These are phyloP conservation scores for Paradoxurus hermaphroditus DNA, from an alignment of 2,113 vertebrate genomes.

Conservation along the genomic window DNA sequence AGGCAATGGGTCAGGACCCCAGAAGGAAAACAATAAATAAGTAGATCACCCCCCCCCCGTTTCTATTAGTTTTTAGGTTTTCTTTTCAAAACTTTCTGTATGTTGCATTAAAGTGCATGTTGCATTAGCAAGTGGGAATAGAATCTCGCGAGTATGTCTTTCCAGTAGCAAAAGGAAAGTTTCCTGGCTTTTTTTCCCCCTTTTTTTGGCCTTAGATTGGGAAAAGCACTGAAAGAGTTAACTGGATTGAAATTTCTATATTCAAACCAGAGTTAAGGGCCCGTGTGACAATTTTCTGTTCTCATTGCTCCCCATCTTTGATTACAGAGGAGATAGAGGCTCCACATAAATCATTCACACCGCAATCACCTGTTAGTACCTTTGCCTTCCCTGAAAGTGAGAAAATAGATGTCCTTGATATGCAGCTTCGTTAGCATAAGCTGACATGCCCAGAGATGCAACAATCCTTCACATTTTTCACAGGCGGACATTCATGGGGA, in stretches of 20 bases:
- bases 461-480: neutral
- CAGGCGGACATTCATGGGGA: neutral
- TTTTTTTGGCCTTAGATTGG: neutral
- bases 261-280: conserved; percentile 62
- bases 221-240: conserved; percentile 16
- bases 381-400: conserved; percentile 89
- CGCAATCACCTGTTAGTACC: conserved; percentile 80
- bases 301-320: neutral
- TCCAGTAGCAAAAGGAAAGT: conserved; percentile 18
- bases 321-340: conserved; percentile 14
- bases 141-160: neutral
- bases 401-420: conserved; percentile 28
- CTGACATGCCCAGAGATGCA: neutral
- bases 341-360: conserved; percentile 63
- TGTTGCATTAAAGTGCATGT: neutral
- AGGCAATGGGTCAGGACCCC: conserved; percentile 63
- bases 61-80: neutral
- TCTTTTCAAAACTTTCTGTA: neutral
- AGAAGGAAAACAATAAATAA: neutral
- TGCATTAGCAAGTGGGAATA: neutral
- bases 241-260: conserved; percentile 47
- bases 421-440: neutral
- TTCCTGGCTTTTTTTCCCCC: neutral
- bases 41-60: no score
- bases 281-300: conserved; percentile 58